These are phyloP conservation scores for Phaethornis superciliosus DNA, from an alignment of 2,113 vertebrate species.

Conservation along the genomic window DNA sequence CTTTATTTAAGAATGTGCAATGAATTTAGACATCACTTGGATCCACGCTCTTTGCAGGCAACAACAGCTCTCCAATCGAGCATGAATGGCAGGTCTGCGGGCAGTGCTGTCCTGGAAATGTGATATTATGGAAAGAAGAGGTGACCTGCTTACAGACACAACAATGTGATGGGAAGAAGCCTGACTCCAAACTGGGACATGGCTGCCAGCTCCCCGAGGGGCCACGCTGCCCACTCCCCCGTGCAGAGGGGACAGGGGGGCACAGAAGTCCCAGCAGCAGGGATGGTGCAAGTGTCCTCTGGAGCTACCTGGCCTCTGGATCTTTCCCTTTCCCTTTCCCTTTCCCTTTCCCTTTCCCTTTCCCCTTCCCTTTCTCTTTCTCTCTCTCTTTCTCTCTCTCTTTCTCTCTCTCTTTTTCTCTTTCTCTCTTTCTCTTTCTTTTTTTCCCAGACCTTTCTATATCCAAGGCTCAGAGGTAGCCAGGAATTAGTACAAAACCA, in stretches of 20 bases:
- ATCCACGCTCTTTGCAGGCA: background rate
- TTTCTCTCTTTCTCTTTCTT: too few species aligned
- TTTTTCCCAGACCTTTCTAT: background rate
- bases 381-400: too few species aligned
- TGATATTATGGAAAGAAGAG: conserved; percentile 56
- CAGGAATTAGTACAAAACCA: conserved; percentile 12
- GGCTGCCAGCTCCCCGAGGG: background rate
- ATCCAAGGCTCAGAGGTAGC: background rate
- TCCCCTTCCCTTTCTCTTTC: too few species aligned
- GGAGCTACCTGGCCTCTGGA: accelerated
- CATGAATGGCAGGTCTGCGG: conserved; percentile 66
- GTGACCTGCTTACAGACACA: conserved; percentile 62
- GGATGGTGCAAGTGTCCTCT: accelerated
- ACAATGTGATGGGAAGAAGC: background rate
- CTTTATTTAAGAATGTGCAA: conserved; percentile 61
- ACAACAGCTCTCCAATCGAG: conserved; percentile 40
- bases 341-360: too few species aligned
- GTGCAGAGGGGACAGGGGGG: background rate
- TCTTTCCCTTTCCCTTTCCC: too few species aligned
- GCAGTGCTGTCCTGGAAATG: conserved; percentile 62
- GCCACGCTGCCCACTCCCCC: background rate
- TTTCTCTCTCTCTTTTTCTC: too few species aligned
- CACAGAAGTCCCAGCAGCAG: background rate
- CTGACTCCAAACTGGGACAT: background rate
- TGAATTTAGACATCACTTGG: conserved; percentile 65